These are phyloP conservation scores for Sebastes paucispinis DNA, from an alignment of 2,797 vertebrate species.

Conservation along the genomic window DNA sequence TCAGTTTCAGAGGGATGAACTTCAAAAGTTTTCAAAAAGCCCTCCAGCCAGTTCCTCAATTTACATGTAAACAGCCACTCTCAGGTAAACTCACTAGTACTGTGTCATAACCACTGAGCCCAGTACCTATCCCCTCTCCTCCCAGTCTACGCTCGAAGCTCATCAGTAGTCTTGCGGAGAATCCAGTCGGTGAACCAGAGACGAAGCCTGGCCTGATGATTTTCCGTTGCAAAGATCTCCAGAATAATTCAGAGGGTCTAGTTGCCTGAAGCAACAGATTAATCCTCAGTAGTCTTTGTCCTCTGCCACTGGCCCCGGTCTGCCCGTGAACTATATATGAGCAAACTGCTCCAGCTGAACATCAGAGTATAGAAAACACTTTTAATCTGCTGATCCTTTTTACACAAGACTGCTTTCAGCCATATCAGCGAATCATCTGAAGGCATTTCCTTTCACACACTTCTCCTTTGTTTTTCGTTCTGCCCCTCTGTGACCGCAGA, in stretches of 20 bases:
- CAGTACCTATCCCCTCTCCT: neutral
- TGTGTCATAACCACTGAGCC: conserved; percentile 1
- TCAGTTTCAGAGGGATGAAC: neutral
- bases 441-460: conserved; percentile 31
- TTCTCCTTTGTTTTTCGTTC: conserved; percentile 21
- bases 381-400: conserved; percentile 44
- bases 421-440: conserved; percentile 35
- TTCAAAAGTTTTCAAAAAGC: conserved; percentile 8
- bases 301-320: conserved; percentile 1
- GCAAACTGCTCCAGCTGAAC: conserved; percentile 12
- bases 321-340: conserved; percentile 22
- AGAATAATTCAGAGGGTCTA: conserved; percentile 47
- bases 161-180: conserved; percentile 31
- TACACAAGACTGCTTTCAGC: conserved; percentile 33
- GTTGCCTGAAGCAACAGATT: conserved; percentile 55
- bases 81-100: neutral
- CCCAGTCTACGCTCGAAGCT: conserved; percentile 18
- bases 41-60: conserved; percentile 1
- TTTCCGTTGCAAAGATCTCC: conserved; percentile 31
- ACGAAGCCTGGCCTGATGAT: conserved; percentile 35
- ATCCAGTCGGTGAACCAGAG: conserved; percentile 31
- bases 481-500: conserved; percentile 39
- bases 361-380: conserved; percentile 21
- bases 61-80: conserved; percentile 8
- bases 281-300: conserved; percentile 44